These are phyloP conservation scores for Ara ararauna DNA, from an alignment of 2,797 vertebrate species.

Conservation along the genomic window DNA sequence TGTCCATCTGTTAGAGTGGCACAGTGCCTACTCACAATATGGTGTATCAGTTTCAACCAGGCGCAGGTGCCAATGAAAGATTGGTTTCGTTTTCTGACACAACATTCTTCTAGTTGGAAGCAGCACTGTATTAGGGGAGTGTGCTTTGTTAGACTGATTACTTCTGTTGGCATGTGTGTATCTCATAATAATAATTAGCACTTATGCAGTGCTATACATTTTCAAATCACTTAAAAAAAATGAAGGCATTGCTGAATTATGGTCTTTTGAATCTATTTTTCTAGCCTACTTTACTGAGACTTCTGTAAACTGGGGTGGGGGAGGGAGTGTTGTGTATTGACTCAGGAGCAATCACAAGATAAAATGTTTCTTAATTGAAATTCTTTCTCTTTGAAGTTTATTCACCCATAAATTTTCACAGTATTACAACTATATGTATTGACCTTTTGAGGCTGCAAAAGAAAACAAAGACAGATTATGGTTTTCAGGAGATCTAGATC, in stretches of 20 bases:
- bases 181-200: slow-evolving; percentile 51
- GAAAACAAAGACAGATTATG: background rate
- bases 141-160: slow-evolving; percentile 70
- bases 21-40: slow-evolving; percentile 71
- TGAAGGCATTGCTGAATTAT: slow-evolving; percentile 11
- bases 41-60: slow-evolving; percentile 67
- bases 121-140: slow-evolving; percentile 10
- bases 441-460: background rate
- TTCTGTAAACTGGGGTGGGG: background rate
- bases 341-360: background rate
- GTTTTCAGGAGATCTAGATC: background rate
- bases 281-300: background rate
- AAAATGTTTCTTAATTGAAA: background rate
- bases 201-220: slow-evolving; percentile 33
- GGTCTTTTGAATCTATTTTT: background rate
- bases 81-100: slow-evolving; percentile 67
- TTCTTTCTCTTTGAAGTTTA: background rate
- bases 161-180: slow-evolving; percentile 66
- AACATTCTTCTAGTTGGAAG: slow-evolving; percentile 62
- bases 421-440: background rate
- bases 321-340: background rate
- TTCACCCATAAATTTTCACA: background rate
- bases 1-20: slow-evolving; percentile 77
- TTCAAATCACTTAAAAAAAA: background rate
- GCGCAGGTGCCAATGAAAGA: slow-evolving; percentile 63